Base-by-base conservation (phyloP, 2,888 invertebrate species). In the Andrena bicolor region DNA sequence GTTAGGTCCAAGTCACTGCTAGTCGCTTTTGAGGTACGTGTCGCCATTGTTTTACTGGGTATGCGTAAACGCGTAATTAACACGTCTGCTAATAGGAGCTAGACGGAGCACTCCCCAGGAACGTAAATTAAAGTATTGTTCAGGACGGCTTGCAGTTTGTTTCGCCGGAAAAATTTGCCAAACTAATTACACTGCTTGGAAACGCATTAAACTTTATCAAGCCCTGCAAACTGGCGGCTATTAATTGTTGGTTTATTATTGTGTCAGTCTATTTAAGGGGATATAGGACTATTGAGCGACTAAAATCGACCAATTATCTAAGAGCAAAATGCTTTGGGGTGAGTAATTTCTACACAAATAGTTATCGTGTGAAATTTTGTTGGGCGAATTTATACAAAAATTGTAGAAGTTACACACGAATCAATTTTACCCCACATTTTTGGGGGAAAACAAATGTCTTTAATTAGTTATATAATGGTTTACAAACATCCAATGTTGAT, bases 41-140 rank as follows among this genome's bases (percentile, higher is more conserved):
- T 49, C 65, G 65, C 80, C 53, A 74, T 74, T 80, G 81, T 81
- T 81, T 79, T 70, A 3, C 65, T 53, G 16, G 65, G 74, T 60
- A 58, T 60, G 74, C 74, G 74, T 80, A 74, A 80, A 74, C 74
- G 69, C 28, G 69, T 74, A 82, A 82, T 74, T 74, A 78, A 78
- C 79, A 49, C 72, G 49, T 63, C 28, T 26, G 16, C 32, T 64
- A 80, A 58, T 73, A 68, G 63, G 41, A 72, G 30, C 26, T 58
- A 26, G 35, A 72, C 79, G 53, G 68, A 79, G 30, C 16, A 32
- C 28, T 51, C 68, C 63, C 51, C 48, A 10, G 56, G 63, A 49
- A 78, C 28, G 66, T 63, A 35, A 30, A 65, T 64, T 49, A 35
- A 64, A n/a, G 2, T 20, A 49, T 66, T 20, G 58, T 53, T 13